phyloP scores from a whole-genome alignment of 2,797 vertebrate genomes.

The Momotus momota region DNA sequence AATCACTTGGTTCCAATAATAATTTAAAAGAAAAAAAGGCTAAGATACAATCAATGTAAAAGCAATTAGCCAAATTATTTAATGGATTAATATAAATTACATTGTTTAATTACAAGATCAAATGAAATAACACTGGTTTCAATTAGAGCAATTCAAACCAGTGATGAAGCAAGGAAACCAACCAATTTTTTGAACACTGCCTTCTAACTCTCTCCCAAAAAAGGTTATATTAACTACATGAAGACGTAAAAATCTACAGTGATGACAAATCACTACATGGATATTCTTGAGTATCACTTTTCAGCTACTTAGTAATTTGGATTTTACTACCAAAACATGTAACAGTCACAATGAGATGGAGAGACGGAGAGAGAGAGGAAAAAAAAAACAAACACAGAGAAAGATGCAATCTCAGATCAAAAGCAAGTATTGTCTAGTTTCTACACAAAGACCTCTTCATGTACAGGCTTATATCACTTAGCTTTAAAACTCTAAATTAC shows the following conservation, averaged over 20 bases:
- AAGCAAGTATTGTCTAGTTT: neutral
- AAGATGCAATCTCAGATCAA: neutral
- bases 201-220: neutral
- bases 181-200: slow-evolving; percentile 21
- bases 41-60: slow-evolving; percentile 45
- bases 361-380: neutral
- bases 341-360: neutral
- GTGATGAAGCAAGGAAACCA: neutral
- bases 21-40: slow-evolving; percentile 56
- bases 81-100: slow-evolving; percentile 72
- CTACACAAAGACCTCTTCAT: neutral
- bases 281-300: neutral
- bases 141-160: slow-evolving; percentile 45
- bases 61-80: slow-evolving; percentile 65
- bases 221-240: neutral
- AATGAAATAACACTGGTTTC: slow-evolving; percentile 55
- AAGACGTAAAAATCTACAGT: neutral
- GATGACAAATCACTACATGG: neutral
- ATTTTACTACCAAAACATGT: neutral
- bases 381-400: too few relatives aligned
- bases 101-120: slow-evolving; percentile 72
- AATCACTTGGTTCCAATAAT: neutral
- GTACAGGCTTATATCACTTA: neutral
- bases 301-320: neutral
- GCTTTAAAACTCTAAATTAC: neutral